Conservation (phyloP, 2,113 vertebrate species). For the Amblyopsis rosae region DNA sequence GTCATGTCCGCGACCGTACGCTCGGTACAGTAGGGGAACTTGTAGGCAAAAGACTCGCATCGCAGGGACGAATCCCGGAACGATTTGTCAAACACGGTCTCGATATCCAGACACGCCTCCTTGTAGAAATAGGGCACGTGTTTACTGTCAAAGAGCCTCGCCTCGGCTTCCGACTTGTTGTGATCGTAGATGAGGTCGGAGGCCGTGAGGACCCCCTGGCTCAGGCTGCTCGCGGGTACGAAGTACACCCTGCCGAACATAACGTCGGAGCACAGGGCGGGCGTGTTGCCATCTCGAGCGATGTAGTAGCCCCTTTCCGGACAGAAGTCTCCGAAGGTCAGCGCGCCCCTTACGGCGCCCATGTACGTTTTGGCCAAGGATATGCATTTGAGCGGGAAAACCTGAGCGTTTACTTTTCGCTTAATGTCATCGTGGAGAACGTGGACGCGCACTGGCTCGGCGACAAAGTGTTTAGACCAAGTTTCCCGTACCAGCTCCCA, state of each 20-base stretch:
- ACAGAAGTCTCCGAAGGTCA: background rate
- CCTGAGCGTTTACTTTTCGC: too few species aligned
- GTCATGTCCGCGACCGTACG: background rate
- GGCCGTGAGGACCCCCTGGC: too few species aligned
- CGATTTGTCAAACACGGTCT: too few species aligned
- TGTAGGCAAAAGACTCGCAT: background rate
- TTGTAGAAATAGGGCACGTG: slow-evolving; percentile 19
- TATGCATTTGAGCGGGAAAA: too few species aligned
- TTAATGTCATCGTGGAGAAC: too few species aligned
- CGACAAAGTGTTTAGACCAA: too few species aligned
- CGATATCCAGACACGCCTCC: slow-evolving; percentile 10
- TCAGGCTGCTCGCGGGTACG: background rate
- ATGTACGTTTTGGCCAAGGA: slow-evolving; percentile 22
- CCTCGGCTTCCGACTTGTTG: background rate
- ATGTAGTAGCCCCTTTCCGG: too few species aligned
- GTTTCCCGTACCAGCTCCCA: too few species aligned
- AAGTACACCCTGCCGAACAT: too few species aligned
- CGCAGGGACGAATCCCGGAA: background rate
- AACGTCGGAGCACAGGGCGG: too few species aligned
- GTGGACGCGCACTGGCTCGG: too few species aligned
- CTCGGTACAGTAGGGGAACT: slow-evolving; percentile 2
- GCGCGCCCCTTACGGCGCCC: background rate
- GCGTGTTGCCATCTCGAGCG: too few species aligned
- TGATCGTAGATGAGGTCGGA: slow-evolving; percentile 8
- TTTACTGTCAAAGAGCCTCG: slow-evolving; percentile 7